Base-by-base conservation (phyloP, 2,113 vertebrate species). In the Morone saxatilis region DNA sequence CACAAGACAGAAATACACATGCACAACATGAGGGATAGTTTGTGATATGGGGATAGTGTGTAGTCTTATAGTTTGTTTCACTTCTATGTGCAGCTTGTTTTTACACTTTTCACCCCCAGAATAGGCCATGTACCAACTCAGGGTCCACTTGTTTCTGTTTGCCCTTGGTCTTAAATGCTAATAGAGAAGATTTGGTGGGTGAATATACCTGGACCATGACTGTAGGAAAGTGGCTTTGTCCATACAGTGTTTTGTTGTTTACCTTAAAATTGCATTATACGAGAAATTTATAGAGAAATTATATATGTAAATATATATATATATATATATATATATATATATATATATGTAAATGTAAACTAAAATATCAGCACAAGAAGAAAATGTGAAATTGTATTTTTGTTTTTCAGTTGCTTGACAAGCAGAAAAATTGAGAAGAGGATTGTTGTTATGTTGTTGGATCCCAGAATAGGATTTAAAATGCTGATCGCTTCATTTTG, bases 61-160 rank as follows among this genome's bases (percentile, higher is more conserved):
- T 51, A 7, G 47, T 71, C 11, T 61, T 61, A 16, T 5, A 13
- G n/a, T 22, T 77, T 69, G 31, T 79, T 74, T 63, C 7, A 31
- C 41, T 62, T 89, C 60, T 80, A 41, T 54, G 36, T 83, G 86
- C 65, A 86, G 62, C 59, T 71, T 76, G 61, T 87, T 77, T 77
- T 72, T 81, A 70, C 8, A 31, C 31, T 1, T 68, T 31, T 60
- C 56, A 54, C 73, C 14, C 20, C 10, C 40, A 47, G 22, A 72
- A 79, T 8, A 41, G n/a, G 5, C 80, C 72, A 56, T 5, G 47
- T 19, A 54, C 66, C 74, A 85, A 73, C 89, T 92, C 91, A 87
- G 89, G 89, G 75, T 88, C 62, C 62, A n/a, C 22, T 20, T n/a
- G 76, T 31, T 67, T 87, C 14, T 43, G 38, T 81, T 84, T 59